These are phyloP conservation scores for Coracias cyanogaster DNA, from an alignment of 2,797 vertebrate species.

Conservation along the genomic window DNA sequence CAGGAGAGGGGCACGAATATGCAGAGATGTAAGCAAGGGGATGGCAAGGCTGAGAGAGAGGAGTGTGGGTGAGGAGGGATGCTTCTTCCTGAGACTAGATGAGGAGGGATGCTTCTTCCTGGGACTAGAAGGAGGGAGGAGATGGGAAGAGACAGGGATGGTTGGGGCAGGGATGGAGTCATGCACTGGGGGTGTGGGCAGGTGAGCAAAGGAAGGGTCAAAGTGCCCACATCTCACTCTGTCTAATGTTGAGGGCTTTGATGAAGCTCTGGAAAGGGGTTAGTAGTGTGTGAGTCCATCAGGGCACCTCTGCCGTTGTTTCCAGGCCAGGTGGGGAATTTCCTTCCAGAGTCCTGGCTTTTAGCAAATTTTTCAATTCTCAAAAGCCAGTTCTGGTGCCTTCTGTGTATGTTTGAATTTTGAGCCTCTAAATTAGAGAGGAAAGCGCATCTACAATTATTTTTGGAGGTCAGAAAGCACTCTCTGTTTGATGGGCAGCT, in stretches of 20 bases:
- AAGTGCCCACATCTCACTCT: rapidly evolving
- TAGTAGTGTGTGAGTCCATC: not conserved
- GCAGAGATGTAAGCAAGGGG: not conserved
- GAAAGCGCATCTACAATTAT: not conserved
- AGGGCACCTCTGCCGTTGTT: not conserved
- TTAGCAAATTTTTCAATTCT: not conserved
- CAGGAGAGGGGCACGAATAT: rapidly evolving
- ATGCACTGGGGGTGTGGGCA: rapidly evolving
- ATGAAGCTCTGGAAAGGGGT: not conserved
- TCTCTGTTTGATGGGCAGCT: not conserved
- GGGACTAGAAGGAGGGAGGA: not conserved
- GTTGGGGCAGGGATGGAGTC: not conserved
- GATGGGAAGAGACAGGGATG: not conserved
- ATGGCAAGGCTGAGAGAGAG: not conserved
- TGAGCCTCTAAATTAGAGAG: not conserved
- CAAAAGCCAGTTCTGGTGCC: not conserved
- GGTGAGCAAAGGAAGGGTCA: not conserved
- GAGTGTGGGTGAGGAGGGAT: not conserved
- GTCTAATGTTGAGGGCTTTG: rapidly evolving
- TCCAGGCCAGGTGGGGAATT: not conserved
- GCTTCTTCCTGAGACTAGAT: not conserved
- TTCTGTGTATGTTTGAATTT: not conserved
- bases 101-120: not conserved
- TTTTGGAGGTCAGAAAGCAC: not conserved
- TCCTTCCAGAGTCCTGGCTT: not conserved